Conservation (phyloP, 2,113 vertebrate genomes). For the Aegotheles bennettii region DNA sequence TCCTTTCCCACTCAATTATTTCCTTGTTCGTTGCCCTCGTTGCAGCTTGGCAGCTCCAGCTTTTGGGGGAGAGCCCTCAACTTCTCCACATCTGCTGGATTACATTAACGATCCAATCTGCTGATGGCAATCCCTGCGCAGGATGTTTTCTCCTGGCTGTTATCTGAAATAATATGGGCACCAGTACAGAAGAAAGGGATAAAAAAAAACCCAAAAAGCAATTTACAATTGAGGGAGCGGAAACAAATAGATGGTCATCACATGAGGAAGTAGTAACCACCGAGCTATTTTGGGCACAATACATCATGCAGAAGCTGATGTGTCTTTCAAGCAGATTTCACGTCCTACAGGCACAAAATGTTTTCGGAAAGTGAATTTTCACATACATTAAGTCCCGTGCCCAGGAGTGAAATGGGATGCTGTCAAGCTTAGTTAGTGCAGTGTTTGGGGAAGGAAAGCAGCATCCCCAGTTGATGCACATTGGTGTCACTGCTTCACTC, state of each 20-base stretch:
- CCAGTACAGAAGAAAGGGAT: not conserved
- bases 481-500: fast-evolving
- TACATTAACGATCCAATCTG: not conserved
- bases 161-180: constrained; percentile 4
- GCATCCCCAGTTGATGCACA: not conserved
- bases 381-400: not conserved
- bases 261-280: constrained; percentile 10
- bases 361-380: constrained; percentile 21
- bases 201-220: not conserved
- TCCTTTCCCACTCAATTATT: not conserved
- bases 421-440: not conserved
- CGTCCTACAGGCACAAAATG: constrained; percentile 36
- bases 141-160: not conserved
- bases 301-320: not conserved
- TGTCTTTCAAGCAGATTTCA: not conserved
- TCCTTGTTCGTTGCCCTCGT: not conserved
- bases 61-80: not conserved
- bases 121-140: not conserved
- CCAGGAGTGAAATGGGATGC: not conserved
- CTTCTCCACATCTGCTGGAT: not conserved
- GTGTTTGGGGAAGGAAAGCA: not conserved
- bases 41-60: not conserved
- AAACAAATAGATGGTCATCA: constrained; percentile 18
- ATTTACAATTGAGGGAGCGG: not conserved
- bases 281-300: constrained; percentile 36